Conservation (phyloP, 1,140 invertebrate species). For the Atta texana region DNA sequence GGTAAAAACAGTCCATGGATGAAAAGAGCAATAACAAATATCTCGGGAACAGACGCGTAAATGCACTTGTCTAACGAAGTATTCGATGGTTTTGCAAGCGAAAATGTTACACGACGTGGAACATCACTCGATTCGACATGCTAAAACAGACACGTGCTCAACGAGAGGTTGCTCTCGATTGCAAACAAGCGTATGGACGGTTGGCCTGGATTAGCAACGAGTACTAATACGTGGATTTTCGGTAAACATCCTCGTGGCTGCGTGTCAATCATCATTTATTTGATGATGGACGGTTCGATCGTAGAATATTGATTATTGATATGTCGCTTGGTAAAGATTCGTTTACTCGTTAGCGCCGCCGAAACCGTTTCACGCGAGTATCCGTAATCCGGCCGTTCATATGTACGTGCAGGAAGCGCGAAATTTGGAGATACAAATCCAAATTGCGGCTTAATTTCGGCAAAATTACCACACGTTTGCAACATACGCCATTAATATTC, state of each 20-base stretch:
- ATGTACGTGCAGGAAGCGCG: not conserved
- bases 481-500: conserved; percentile 9
- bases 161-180: conserved; percentile 36
- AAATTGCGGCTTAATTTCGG: conserved; percentile 37
- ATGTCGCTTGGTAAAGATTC: conserved; percentile 31
- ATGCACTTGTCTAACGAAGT: conserved; percentile 8
- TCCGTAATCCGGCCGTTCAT: not conserved
- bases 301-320: conserved; percentile 36
- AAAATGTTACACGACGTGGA: conserved; percentile 18
- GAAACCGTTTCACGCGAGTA: not conserved
- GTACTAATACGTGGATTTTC: conserved; percentile 46
- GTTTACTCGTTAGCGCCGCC: not conserved
- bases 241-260: conserved; percentile 15
- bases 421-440: conserved; percentile 10
- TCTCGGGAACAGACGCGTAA: not conserved
- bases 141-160: conserved; percentile 34
- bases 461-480: not conserved
- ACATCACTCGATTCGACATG: conserved; percentile 31
- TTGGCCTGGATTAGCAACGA: conserved; percentile 32
- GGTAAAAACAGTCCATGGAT: not conserved
- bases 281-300: conserved; percentile 29
- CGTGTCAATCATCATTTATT: conserved; percentile 53
- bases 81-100: conserved; percentile 21
- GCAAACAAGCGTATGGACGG: conserved; percentile 20
- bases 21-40: conserved; percentile 3